Evolutionary conservation across 64 coral and sea anemone species (phyloP), one percentile per base, ranked within the genome.

Genomic region (Porites lutea): DNA sequence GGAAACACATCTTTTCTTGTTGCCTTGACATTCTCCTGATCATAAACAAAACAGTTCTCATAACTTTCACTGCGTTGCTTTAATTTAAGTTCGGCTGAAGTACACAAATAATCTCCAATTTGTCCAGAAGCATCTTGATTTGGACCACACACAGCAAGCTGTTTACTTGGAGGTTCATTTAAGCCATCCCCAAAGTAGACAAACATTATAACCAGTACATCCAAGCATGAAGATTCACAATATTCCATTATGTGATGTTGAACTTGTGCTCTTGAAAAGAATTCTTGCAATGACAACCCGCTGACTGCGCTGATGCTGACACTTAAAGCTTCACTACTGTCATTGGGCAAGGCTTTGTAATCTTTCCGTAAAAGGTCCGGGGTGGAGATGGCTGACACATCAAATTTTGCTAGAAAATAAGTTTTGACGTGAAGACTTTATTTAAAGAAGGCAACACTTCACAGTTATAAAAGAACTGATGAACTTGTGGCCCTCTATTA

Each of bases 1-100:
- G 95, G 95, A 88, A 97, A 81, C 23, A 97, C 95, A 71, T 91
- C 75, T 66, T 97, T 97, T 79, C 95, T 79, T 9, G 95, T 94
- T 2, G 95, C 95, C 18, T 61, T 91, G 6, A 80, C 73, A 21
- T 97, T 97, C 11, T 51, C 78, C 74, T 97, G 95, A 37, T 97
- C 88, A 71, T 75, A 97, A 9, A 83, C 86, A 21, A 44, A 52
- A 79, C 95, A 93, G 44, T 72, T 10, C 52, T 27, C 44, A 27
- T 65, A 85, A 3, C 16, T 59, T 4, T 74, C 69, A 67, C 57
- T 62, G 54, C 76, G 72, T 27, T 66, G 27, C 0, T 9, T 79
- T 11, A 97, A 78, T 49, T 79, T 22, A 43, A 97, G 59, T 2
- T 90, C 68, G 1, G 44, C 75, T 9, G 91, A 65, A 18, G 59